phyloP scores from a whole-genome alignment of 2,888 invertebrate genomes.

The Macaria liturata region DNA sequence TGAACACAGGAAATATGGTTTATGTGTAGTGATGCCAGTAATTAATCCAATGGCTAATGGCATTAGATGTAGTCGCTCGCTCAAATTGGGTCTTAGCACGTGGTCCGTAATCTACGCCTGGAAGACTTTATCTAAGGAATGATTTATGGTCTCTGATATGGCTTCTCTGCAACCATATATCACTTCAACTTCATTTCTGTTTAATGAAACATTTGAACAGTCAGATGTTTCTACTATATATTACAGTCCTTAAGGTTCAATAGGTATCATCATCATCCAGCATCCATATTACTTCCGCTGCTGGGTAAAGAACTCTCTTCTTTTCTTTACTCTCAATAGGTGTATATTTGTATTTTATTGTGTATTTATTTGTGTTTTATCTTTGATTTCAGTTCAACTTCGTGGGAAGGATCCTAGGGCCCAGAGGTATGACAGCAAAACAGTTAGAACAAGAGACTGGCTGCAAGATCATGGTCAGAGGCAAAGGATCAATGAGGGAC shows the following conservation, averaged over 20 bases:
- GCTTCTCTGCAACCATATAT: conserved; percentile 3
- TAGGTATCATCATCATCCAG: no score
- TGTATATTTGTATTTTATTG: no score
- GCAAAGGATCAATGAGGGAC: conserved; percentile 99
- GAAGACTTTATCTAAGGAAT: conserved; percentile 33
- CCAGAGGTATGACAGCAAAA: conserved; percentile 99
- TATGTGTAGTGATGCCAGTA: conserved; percentile 67
- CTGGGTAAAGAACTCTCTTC: no score
- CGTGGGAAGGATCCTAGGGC: conserved; percentile 99
- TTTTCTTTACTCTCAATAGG: no score
- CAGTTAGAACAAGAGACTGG: conserved; percentile 99
- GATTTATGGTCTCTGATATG: conserved; percentile 27
- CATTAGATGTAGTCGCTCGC: conserved; percentile 47
- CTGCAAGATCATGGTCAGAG: conserved; percentile 99
- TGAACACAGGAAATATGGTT: conserved; percentile 65
- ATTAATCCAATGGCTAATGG: conserved; percentile 68
- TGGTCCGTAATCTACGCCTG: conserved; percentile 41
- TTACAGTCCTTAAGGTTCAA: no score
- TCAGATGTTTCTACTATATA: not conserved
- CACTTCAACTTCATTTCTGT: not conserved
- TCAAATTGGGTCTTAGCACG: conserved; percentile 43
- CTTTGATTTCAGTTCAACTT: conserved; percentile 97
- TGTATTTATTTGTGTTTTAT: conserved; percentile 34
- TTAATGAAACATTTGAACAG: not conserved
- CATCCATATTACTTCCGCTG: no score